Conservation (phyloP, 1,140 invertebrate species). For the Calosoma granatense region DNA sequence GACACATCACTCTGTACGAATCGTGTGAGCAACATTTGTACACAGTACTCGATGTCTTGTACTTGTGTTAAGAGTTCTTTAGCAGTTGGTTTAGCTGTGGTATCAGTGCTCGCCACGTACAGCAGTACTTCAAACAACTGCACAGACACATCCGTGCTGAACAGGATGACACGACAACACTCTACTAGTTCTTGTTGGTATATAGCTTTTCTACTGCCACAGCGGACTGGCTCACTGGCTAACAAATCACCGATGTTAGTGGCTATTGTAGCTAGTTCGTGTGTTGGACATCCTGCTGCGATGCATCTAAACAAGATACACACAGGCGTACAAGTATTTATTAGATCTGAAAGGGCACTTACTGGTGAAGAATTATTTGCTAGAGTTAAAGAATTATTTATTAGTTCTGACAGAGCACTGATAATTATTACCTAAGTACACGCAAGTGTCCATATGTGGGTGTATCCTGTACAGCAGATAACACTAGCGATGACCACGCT, state of each 20-base stretch:
- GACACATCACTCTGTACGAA: not conserved
- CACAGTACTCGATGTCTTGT: not conserved
- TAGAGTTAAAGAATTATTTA: too few relatives aligned
- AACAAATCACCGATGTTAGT: not conserved
- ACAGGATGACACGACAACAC: not conserved
- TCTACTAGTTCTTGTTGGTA: constrained; percentile 24
- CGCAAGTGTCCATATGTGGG: constrained; percentile 40
- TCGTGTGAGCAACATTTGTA: not conserved
- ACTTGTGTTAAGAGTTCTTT: not conserved
- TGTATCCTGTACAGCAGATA: constrained; percentile 39
- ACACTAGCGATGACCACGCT: constrained; percentile 38
- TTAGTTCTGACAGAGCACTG: too few relatives aligned
- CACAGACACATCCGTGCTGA: not conserved
- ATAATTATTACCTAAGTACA: constrained; percentile 25
- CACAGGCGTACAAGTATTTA: too few relatives aligned
- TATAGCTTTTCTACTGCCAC: not conserved
- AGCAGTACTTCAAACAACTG: not conserved
- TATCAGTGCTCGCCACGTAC: not conserved
- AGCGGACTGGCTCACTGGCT: not conserved
- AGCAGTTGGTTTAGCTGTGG: not conserved
- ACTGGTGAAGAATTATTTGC: too few relatives aligned
- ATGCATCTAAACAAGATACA: not conserved
- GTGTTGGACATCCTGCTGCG: not conserved
- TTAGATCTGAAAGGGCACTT: too few relatives aligned
- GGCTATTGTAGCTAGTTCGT: not conserved